These are phyloP conservation scores for Aquila chrysaetos DNA, from an alignment of 2,797 vertebrate genomes.

Conservation along the genomic window DNA sequence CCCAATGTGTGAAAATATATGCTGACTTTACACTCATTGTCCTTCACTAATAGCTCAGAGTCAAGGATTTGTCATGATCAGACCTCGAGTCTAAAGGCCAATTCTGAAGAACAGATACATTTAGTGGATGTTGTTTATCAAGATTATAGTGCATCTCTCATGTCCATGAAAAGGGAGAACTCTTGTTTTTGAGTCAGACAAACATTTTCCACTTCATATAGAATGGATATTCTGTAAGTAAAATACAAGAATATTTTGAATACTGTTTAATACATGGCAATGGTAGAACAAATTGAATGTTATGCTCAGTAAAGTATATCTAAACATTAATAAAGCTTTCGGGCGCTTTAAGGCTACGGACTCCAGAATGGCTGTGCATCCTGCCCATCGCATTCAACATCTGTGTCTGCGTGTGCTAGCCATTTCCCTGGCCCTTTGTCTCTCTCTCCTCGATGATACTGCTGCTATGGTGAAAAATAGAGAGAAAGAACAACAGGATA, in stretches of 20 bases:
- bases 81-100: neutral
- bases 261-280: neutral
- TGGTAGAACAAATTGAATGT: neutral
- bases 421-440: conserved; percentile 58
- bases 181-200: neutral
- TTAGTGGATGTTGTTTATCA: neutral
- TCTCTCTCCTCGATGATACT: neutral
- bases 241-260: neutral
- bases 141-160: neutral
- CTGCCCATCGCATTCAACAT: neutral
- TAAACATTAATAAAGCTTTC: neutral
- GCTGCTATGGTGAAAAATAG: conserved; percentile 57
- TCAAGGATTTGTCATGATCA: neutral
- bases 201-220: neutral
- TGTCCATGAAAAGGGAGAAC: neutral
- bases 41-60: neutral
- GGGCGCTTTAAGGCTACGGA: neutral
- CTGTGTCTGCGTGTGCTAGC: conserved; percentile 38
- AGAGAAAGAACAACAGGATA: conserved; percentile 63
- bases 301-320: neutral
- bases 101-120: neutral
- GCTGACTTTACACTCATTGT: fast-evolving
- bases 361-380: neutral
- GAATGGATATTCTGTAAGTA: neutral
- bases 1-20: neutral